phyloP scores from a whole-genome alignment of 2,113 vertebrate genomes.

The Turdus rufiventris region DNA sequence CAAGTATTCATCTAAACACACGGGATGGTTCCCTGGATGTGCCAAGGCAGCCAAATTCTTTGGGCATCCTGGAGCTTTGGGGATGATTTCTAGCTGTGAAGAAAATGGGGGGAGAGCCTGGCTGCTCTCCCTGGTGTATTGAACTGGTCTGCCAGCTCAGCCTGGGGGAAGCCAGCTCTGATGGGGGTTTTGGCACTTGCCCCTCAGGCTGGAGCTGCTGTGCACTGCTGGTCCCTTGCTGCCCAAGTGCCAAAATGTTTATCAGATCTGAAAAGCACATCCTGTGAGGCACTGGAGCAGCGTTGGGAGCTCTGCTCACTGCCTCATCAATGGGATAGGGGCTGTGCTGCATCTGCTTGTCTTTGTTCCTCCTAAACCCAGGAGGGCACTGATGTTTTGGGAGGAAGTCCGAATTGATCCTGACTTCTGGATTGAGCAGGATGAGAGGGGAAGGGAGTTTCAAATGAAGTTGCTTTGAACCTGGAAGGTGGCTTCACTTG shows the following conservation, averaged over 20 bases:
- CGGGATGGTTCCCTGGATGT: neutral
- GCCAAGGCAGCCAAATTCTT: neutral
- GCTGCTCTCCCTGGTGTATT: rapidly evolving
- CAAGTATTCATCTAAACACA: neutral
- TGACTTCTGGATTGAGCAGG: neutral
- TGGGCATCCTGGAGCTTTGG: neutral
- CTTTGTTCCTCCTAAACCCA: neutral
- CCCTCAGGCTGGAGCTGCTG: neutral
- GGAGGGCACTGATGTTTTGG: neutral
- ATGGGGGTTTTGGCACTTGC: neutral
- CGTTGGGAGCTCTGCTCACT: neutral
- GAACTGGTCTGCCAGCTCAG: neutral
- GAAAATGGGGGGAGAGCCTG: neutral
- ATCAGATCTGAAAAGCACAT: neutral
- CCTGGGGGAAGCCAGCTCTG: neutral
- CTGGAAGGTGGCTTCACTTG: neutral
- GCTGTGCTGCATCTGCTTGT: rapidly evolving
- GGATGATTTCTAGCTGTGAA: neutral
- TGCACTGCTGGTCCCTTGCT: neutral
- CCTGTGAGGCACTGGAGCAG: neutral
- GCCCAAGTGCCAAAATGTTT: neutral
- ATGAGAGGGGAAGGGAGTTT: neutral
- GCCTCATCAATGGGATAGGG: rapidly evolving
- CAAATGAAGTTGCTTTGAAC: neutral
- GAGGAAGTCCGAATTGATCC: neutral